Percentiles rank a stretch among this genome's conserved stretches.
Evolutionary conservation across 1,140 invertebrate species (phyloP).

Genomic region (Drosophila willistoni): DNA sequence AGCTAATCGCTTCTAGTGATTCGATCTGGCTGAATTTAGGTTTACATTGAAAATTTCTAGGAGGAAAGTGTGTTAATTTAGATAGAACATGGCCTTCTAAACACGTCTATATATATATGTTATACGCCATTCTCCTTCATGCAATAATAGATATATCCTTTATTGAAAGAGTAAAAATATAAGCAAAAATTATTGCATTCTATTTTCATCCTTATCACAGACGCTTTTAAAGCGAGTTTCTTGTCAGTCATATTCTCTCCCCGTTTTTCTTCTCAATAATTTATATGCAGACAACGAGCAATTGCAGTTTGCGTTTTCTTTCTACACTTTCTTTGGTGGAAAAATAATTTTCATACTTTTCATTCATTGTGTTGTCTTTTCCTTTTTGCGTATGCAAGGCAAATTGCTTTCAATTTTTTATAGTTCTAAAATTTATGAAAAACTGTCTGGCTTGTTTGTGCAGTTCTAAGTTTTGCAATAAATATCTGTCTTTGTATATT

Average conservation of each 20-base stretch:
- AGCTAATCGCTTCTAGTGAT: no score
- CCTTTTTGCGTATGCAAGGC: constrained; percentile 38
- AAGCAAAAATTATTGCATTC: constrained; percentile 53
- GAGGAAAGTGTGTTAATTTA: no score
- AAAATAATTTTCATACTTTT: constrained; percentile 52
- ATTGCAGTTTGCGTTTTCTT: constrained; percentile 47
- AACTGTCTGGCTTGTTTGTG: constrained; percentile 3
- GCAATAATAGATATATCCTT: no score
- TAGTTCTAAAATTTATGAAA: constrained; percentile 18
- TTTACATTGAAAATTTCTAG: no score
- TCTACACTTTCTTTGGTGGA: background rate
- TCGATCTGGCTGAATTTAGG: no score
- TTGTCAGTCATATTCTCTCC: background rate
- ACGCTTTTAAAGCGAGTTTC: constrained; percentile 44
- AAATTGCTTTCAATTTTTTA: constrained; percentile 60
- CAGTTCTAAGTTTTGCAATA: background rate
- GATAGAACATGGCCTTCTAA: no score
- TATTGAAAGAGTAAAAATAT: no score
- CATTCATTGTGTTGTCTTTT: constrained; percentile 6
- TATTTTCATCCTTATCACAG: constrained; percentile 59
- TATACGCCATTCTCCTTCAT: no score
- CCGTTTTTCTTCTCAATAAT: constrained; percentile 29
- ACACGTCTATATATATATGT: no score
- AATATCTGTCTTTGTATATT: background rate
- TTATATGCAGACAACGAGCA: constrained; percentile 60